A percentile compares a stretch with the other conserved stretches of the same genome.
These are phyloP conservation scores for Syngnathus rostellatus DNA, from an alignment of 2,797 vertebrate genomes.

Conservation along the genomic window DNA sequence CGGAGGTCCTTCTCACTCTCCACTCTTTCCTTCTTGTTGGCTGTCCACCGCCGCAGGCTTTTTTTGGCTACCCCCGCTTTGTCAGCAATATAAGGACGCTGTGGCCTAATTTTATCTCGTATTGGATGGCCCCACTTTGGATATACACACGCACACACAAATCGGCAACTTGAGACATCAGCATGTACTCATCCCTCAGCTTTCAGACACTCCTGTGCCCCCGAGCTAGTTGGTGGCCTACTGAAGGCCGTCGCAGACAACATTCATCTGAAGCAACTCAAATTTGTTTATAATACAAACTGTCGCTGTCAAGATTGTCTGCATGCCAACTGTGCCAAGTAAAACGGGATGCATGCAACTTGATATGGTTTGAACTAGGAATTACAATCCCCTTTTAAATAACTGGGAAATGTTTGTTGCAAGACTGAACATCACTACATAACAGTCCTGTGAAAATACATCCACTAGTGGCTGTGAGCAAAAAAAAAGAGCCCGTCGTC, in stretches of 20 bases:
- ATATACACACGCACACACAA: constrained; percentile 39
- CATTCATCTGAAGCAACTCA: constrained; percentile 6
- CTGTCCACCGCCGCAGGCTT: constrained; percentile 52
- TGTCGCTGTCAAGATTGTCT: not conserved
- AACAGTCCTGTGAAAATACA: not conserved
- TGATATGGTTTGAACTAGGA: not conserved
- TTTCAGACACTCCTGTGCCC: constrained; percentile 26
- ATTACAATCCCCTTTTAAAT: not conserved
- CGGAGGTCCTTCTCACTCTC: constrained; percentile 39
- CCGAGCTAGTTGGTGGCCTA: constrained; percentile 14
- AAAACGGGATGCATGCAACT: not conserved
- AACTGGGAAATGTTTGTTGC: not conserved
- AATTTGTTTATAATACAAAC: not conserved
- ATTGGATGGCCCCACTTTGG: constrained; percentile 60
- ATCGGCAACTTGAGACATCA: constrained; percentile 56
- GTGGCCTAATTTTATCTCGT: constrained; percentile 77
- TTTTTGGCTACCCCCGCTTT: constrained; percentile 68
- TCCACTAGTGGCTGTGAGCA: not conserved
- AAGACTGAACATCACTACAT: not conserved
- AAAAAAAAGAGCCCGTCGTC: no score
- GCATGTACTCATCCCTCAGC: constrained; percentile 48
- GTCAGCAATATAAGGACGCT: constrained; percentile 70
- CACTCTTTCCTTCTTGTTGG: constrained; percentile 45
- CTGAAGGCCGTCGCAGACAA: constrained; percentile 1
- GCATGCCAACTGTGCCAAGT: not conserved